Conservation (phyloP, 2,113 vertebrate species). For the Phyllopteryx taeniolatus region DNA sequence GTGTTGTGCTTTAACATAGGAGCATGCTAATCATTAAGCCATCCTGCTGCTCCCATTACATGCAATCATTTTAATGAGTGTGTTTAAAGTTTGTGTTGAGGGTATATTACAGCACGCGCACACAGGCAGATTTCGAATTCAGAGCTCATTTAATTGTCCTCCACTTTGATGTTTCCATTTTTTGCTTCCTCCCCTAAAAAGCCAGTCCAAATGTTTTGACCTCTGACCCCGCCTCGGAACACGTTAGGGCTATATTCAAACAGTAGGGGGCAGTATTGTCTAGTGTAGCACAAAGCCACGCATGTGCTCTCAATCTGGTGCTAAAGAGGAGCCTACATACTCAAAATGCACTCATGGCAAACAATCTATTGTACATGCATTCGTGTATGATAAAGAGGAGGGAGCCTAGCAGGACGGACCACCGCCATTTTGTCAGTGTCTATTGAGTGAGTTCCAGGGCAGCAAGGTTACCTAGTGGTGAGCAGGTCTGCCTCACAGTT, state of each 20-base stretch:
- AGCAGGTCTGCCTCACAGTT: neutral
- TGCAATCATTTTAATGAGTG: neutral
- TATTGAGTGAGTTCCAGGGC: neutral
- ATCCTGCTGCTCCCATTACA: neutral
- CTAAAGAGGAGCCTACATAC: neutral
- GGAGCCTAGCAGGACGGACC: neutral
- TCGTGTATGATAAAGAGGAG: neutral
- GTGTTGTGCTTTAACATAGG: slow-evolving; percentile 50
- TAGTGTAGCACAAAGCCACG: neutral
- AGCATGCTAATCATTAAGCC: slow-evolving; percentile 65
- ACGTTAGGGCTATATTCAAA: neutral
- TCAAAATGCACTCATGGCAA: neutral
- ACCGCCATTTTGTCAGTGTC: neutral
- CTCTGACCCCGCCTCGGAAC: neutral
- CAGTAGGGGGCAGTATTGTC: slow-evolving; percentile 53
- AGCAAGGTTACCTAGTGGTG: neutral
- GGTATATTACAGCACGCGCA: neutral
- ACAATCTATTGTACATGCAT: neutral
- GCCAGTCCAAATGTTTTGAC: neutral
- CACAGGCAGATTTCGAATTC: neutral
- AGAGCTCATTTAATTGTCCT: neutral
- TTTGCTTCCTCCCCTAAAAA: neutral
- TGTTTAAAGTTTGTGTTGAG: neutral
- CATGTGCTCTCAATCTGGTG: slow-evolving; percentile 5
- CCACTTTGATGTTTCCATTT: neutral